Evolutionary conservation across 1,140 invertebrate genomes (phyloP), one percentile per base, ranked within the genome.

Genomic region (Saccostrea glomerata): DNA sequence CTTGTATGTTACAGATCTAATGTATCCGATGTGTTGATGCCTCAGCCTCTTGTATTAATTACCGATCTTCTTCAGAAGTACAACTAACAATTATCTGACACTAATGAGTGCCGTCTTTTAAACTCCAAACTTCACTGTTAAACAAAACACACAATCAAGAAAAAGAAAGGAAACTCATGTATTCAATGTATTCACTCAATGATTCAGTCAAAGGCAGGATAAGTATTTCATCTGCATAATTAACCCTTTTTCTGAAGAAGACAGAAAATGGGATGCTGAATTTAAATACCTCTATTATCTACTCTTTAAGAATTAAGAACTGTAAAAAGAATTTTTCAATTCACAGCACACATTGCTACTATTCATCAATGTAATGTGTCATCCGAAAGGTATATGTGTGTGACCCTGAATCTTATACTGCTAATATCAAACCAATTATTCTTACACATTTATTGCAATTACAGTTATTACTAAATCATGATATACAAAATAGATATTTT

Each of bases 1-100:
- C 58, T 63, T 63, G 15, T 63, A 6, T 63, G 17, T 15, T 63
- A 63, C 6, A 63, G 58, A 60, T 60, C 58, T 63, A 17, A 20
- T n/a, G 17, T 63, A 63, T 63, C 13, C 3, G n/a, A 63, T 17
- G 58, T 63, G 58, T 77, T 5, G 70, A 36, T 25, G 7, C 70
- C 30, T 77, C 70, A 77, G 70, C 23, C 25, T 77, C 70, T 77
- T 77, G 70, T 77, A 77, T 77, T 77, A 77, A 77, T 77, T 77
- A 77, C 70, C 15, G 25, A 77, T 77, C 70, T 77, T 11, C 70
- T 30, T 73, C 66, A 25, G 25, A 30, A 25, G 23, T 73, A 77
- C 70, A 77, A 77, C 70, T 77, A 77, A 15, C 13, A 9, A 77
- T 30, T 15, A 36, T 25, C 70, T 77, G 70, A 77, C 70, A 77